phyloP scores from a whole-genome alignment of 1,140 invertebrate species.

The Nebria ingens region DNA sequence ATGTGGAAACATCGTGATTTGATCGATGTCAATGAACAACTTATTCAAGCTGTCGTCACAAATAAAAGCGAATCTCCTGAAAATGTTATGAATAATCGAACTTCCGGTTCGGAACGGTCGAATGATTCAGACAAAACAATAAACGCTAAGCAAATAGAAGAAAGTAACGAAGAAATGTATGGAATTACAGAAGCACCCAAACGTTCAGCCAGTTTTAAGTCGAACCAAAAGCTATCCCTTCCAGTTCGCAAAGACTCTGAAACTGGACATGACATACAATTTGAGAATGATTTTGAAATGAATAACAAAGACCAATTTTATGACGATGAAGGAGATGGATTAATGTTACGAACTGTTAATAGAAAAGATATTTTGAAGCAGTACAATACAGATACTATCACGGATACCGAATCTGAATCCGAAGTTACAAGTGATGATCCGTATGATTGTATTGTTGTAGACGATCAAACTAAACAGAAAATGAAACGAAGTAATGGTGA shows the following conservation, averaged over 20 bases:
- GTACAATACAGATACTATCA: constrained; percentile 46
- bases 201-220: constrained; percentile 7
- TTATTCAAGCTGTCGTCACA: constrained; percentile 31
- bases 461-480: constrained; percentile 50
- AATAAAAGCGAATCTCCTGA: constrained; percentile 31
- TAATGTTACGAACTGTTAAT: constrained; percentile 52
- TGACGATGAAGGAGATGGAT: constrained; percentile 47
- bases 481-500: constrained; percentile 30
- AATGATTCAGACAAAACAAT: constrained; percentile 32
- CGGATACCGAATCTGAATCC: constrained; percentile 35
- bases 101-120: constrained; percentile 26
- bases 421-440: constrained; percentile 58
- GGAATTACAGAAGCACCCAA: constrained; percentile 6
- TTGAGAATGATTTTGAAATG: constrained; percentile 37
- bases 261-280: constrained; percentile 33
- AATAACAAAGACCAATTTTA: constrained; percentile 49
- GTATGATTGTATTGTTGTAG: constrained; percentile 61
- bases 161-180: constrained; percentile 12
- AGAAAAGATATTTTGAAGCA: constrained; percentile 56
- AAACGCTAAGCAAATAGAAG: constrained; percentile 15
- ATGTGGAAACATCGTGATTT: constrained; percentile 75
- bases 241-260: constrained; percentile 29
- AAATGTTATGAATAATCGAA: constrained; percentile 19
- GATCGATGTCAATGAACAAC: constrained; percentile 52
- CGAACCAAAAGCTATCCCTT: constrained; percentile 33